These are phyloP conservation scores for Drosophila pruinosa DNA, from an alignment of 1,140 invertebrate species.

Conservation along the genomic window DNA sequence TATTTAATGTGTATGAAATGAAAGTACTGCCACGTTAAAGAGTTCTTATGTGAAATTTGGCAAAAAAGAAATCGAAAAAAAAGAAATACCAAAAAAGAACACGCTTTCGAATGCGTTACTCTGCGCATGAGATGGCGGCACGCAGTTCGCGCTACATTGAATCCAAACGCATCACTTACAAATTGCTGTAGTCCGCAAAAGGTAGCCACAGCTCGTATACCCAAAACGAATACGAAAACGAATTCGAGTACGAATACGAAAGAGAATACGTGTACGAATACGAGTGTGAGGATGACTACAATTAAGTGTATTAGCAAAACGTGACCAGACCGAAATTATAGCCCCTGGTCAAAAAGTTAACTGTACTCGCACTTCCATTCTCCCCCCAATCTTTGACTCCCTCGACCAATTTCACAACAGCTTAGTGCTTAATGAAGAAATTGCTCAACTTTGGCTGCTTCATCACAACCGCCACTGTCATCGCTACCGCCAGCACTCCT, in stretches of 20 bases:
- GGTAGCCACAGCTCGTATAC: conserved; percentile 32
- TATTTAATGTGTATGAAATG: conserved; percentile 22
- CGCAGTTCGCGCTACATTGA: conserved; percentile 80
- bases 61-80: background rate
- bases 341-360: conserved; percentile 46
- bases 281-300: conserved; percentile 44
- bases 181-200: conserved; percentile 65
- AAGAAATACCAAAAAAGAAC: background rate
- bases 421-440: conserved; percentile 78
- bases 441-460: conserved; percentile 59
- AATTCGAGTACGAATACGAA: background rate
- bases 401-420: conserved; percentile 63
- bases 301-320: conserved; percentile 77
- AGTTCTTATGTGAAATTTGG: conserved; percentile 13
- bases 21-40: background rate
- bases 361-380: background rate
- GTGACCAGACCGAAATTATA: conserved; percentile 74
- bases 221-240: background rate
- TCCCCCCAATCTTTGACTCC: background rate
- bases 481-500: background rate
- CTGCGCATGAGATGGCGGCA: conserved; percentile 78
- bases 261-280: background rate
- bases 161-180: conserved; percentile 61
- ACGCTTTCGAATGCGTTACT: conserved; percentile 67
- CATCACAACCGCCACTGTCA: background rate